Evolutionary conservation across 2,797 vertebrate genomes (phyloP), one percentile per base, ranked within the genome.

Genomic region (Propithecus perrieri): DNA sequence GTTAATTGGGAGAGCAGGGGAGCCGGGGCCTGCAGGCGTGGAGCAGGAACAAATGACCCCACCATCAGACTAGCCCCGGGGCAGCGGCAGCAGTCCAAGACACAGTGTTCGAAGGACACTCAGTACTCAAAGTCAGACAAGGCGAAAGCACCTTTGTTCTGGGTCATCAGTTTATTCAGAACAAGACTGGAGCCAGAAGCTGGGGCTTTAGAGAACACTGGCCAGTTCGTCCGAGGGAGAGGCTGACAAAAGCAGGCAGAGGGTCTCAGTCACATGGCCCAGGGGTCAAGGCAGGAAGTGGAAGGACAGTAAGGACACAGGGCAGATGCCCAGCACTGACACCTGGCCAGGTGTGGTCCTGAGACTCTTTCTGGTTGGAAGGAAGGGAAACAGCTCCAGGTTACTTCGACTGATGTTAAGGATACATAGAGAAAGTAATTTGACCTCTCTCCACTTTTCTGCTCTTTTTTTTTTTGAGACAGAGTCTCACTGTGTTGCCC

Each of bases 91-190:
- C 35, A 7, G 35, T 75, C 84, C 95, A 95, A 86, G 94, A 81
- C 41, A 18, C 46, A 30, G 50, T 11, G 38, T 93, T 88, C 59
- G 11, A 74, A 88, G 95, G 85, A 97, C 95, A 43, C 3, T 6
- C 33, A 53, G 94, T 95, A 11, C 97, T 89, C 48, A 3, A 63
- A 96, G 85, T 67, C 94, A 91, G 95, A 97, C 96, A 91, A 91
- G 95, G 92, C 4, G 0, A 88, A 93, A 89, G 95, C 78, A 96
- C 88, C 78, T 97, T 92, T 55, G 89, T 96, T 93, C 93, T 95
- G 92, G 96, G 85, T 92, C 95, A 91, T 59, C 69, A 86, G 63
- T 85, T 94, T 89, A 55, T 94, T 85, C 46, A 59, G 81, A 95
- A 87, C 41, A 75, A 95, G 57, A 89, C 30, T 24, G 10, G 20